Conservation (phyloP, 1,140 invertebrate genomes). For the Atta colombica region DNA sequence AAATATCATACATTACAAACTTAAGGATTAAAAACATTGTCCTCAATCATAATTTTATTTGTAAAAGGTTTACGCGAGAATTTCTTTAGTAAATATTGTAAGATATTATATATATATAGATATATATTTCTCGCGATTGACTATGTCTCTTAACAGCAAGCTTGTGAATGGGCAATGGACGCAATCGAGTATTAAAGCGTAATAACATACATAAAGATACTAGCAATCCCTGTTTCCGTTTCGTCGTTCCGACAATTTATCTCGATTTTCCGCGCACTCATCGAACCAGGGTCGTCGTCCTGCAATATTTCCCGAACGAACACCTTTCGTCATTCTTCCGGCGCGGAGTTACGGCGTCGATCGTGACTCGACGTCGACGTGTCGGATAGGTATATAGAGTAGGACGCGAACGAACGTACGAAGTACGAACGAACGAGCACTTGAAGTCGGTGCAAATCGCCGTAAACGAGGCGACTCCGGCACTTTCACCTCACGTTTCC, state of each 20-base stretch:
- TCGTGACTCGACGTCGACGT: conserved; percentile 64
- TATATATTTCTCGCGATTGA: not conserved
- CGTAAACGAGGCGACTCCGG: conserved; percentile 64
- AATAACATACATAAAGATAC: conserved; percentile 41
- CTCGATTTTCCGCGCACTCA: conserved; percentile 68
- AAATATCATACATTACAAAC: not conserved
- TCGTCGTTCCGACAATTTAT: conserved; percentile 52
- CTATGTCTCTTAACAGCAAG: not conserved
- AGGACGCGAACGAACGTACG: conserved; percentile 30
- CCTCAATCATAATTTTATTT: not conserved
- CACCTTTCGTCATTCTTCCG: conserved; percentile 60
- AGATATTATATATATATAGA: not conserved
- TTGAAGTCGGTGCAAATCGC: conserved; percentile 55
- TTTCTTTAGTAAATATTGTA: not conserved
- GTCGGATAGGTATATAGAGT: conserved; percentile 1
- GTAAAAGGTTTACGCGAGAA: not conserved
- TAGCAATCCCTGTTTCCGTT: conserved; percentile 9
- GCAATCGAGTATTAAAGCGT: conserved; percentile 19
- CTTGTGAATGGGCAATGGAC: not conserved
- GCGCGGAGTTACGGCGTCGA: conserved; percentile 38
- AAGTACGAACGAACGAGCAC: conserved; percentile 46
- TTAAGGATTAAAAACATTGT: not conserved
- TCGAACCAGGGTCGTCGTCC: conserved; percentile 61
- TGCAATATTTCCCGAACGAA: conserved; percentile 59
- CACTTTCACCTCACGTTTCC: conserved; percentile 77